Percentiles rank a stretch among this genome's conserved stretches.
Evolutionary conservation across 2,888 invertebrate species (phyloP).

Genomic region (Drosophila hamatofila): DNA sequence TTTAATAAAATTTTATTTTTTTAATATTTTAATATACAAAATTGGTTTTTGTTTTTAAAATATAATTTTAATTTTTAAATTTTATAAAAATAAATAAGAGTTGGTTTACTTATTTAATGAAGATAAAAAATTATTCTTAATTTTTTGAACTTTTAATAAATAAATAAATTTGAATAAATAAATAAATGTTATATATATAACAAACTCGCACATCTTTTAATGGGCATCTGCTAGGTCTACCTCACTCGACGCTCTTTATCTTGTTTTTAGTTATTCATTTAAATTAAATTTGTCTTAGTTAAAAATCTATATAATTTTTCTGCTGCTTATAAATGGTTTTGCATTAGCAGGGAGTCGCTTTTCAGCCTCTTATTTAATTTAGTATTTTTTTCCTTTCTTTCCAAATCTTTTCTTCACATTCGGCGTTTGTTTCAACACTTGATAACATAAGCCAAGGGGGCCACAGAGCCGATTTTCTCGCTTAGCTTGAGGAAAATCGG

Average conservation of each 20-base stretch:
- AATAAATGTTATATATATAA: too few species aligned
- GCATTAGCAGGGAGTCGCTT: conserved; percentile 45
- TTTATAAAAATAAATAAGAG: too few species aligned
- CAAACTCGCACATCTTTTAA: too few species aligned
- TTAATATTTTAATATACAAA: too few species aligned
- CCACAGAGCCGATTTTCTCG: conserved; percentile 57
- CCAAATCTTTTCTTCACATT: conserved; percentile 29
- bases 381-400: not conserved
- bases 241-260: not conserved
- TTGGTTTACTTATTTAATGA: too few species aligned
- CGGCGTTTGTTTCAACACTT: conserved; percentile 71
- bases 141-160: too few species aligned
- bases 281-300: conserved; percentile 62
- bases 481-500: conserved; percentile 58
- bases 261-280: conserved; percentile 55
- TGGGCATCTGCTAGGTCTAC: not conserved
- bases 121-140: too few species aligned
- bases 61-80: too few species aligned
- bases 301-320: conserved; percentile 54
- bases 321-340: conserved; percentile 53
- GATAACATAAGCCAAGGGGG: conserved; percentile 57
- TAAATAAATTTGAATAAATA: too few species aligned
- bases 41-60: too few species aligned
- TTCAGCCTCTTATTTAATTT: conserved; percentile 5
- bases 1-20: too few species aligned